Evolutionary conservation across 2,113 vertebrate species (phyloP), one percentile per base, ranked within the genome.

Genomic region (Cephalopholis sonnerati): DNA sequence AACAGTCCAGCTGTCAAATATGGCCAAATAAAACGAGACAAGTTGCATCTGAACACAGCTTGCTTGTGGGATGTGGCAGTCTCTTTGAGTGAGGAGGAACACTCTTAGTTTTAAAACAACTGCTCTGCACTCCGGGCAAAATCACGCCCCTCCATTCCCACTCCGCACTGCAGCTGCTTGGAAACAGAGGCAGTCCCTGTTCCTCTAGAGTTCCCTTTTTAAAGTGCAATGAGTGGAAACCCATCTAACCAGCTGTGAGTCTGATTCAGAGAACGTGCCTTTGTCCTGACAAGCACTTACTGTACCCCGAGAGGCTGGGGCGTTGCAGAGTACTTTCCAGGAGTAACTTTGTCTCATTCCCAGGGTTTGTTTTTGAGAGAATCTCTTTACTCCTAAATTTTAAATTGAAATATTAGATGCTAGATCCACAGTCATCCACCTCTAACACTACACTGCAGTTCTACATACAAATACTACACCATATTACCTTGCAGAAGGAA

Each of bases 1-100:
- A 79, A 76, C 62, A 55, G 81, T 29, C 69, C 58, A 15, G 76
- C 82, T 89, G 87, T 87, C 89, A 89, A 72, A 82, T 36, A 51
- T 24, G 68, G 55, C 72, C 68, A 73, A 79, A 82, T 79, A 82
- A 79, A 71, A 69, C 4, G 12, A 87, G 79, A 79, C 65, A 53
- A 50, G 74, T 55, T 82, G 63, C 63, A 73, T 82, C 58, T 70
- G 87, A 84, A 63, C 48, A 61, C 59, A 80, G 58, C 36, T 77
- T 53, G 48, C 66, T 81, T 24, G 59, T 79, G 29, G 71, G 61
- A 71, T 58, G 53, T 59, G 46, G 63, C 61, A 44, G 36, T 73
- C 17, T 67, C 65, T 32, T 25, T 36, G 57, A 59, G 69, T 46
- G 58, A 55, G 39, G 4, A 55, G 20, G 59, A 58, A 70, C 53